phyloP scores from a whole-genome alignment of 2,113 vertebrate species.

The Gymnarchus niloticus region DNA sequence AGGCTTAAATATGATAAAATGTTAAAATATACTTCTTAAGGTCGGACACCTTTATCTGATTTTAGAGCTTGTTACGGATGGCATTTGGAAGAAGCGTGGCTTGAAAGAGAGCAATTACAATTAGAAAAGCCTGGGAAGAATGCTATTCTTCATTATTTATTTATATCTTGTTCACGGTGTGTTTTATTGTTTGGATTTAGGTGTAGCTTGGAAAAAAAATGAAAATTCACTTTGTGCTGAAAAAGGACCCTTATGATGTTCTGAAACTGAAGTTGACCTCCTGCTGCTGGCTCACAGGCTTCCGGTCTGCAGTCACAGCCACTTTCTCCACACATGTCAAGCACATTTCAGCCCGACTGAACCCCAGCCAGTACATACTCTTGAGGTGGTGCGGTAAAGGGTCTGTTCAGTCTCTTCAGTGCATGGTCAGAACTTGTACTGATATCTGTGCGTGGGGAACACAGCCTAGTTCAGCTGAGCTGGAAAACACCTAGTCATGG shows the following conservation, averaged over 20 bases:
- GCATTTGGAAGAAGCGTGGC: background rate
- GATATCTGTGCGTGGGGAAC: background rate
- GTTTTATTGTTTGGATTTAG: background rate
- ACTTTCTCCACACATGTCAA: background rate
- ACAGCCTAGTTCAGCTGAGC: background rate
- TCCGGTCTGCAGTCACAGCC: background rate
- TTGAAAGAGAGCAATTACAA: conserved; percentile 10
- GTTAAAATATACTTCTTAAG: background rate
- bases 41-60: background rate
- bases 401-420: background rate
- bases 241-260: background rate
- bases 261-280: background rate
- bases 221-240: background rate
- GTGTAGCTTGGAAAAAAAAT: background rate
- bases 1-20: background rate
- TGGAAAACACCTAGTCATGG: background rate
- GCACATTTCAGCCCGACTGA: background rate
- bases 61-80: background rate
- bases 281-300: background rate
- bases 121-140: background rate
- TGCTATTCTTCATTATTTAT: background rate
- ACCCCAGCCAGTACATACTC: background rate
- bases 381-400: background rate
- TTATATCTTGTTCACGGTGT: background rate
- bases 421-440: background rate